These are phyloP conservation scores for Xestia sexstrigata DNA, from an alignment of 2,888 invertebrate species.

Conservation along the genomic window DNA sequence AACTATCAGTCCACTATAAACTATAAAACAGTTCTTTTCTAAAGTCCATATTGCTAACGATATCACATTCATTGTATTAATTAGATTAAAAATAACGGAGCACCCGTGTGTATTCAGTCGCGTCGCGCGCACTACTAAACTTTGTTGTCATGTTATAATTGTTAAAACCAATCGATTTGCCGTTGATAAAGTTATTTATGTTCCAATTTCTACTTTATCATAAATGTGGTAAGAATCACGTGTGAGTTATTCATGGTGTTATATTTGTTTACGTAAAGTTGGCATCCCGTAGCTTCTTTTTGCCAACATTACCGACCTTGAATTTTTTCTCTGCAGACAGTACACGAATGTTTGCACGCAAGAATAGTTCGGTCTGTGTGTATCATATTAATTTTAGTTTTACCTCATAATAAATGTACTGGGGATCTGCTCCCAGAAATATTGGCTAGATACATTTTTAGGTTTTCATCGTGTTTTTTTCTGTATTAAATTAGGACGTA, in stretches of 20 bases:
- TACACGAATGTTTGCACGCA: conserved; percentile 40
- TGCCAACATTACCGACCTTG: conserved; percentile 61
- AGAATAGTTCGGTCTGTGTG: conserved; percentile 47
- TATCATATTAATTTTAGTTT: conserved; percentile 50
- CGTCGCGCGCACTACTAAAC: conserved; percentile 65
- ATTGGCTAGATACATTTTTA: background rate
- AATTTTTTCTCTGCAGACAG: conserved; percentile 58
- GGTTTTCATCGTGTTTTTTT: background rate
- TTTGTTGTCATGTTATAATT: conserved; percentile 66
- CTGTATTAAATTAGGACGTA: background rate
- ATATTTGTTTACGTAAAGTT: conserved; percentile 37
- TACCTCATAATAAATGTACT: conserved; percentile 36
- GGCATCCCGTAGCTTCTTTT: conserved; percentile 64
- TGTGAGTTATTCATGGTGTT: background rate
- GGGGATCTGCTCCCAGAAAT: conserved; percentile 15
- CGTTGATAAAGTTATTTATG: conserved; percentile 34
- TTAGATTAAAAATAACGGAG: conserved; percentile 28
- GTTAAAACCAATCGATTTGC: conserved; percentile 50
- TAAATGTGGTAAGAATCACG: conserved; percentile 24
- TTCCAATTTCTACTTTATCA: conserved; percentile 55
- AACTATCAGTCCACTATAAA: conserved; percentile 82
- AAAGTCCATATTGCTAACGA: conserved; percentile 84
- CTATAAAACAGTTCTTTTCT: conserved; percentile 86
- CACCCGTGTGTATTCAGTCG: conserved; percentile 49
- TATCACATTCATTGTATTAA: conserved; percentile 82